phyloP scores from a whole-genome alignment of 2,113 vertebrate species.

The Aspiorhynchus laticeps region DNA sequence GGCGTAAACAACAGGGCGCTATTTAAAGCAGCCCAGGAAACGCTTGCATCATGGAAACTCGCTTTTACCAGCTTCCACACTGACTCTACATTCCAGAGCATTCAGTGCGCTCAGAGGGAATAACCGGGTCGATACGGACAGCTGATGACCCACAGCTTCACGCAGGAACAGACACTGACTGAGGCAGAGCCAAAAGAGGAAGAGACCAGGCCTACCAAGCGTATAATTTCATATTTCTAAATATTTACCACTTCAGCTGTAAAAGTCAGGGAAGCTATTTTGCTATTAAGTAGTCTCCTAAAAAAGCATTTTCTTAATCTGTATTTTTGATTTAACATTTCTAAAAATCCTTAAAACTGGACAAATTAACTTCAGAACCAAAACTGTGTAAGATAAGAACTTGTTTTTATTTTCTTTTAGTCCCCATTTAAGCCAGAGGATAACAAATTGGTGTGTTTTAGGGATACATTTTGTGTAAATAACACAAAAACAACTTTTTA shows the following conservation, averaged over 20 bases:
- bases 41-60: constrained; percentile 76
- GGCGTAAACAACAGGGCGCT: constrained; percentile 69
- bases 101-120: constrained; percentile 45
- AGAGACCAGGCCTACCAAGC: background rate
- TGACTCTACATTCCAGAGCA: constrained; percentile 68
- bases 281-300: background rate
- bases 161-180: background rate
- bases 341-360: background rate
- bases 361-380: background rate
- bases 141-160: constrained; percentile 9
- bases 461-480: too few relatives aligned
- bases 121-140: constrained; percentile 12
- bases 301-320: background rate
- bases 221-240: background rate
- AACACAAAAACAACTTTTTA: too few relatives aligned
- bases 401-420: background rate
- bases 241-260: background rate
- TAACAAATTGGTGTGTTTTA: too few relatives aligned
- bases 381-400: background rate
- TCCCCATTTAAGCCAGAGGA: background rate
- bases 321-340: background rate
- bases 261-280: background rate
- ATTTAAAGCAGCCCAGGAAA: constrained; percentile 74
- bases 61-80: constrained; percentile 65
- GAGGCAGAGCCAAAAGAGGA: background rate